Base-by-base conservation (phyloP, 2,888 invertebrate species). In the Catonia carolina region DNA sequence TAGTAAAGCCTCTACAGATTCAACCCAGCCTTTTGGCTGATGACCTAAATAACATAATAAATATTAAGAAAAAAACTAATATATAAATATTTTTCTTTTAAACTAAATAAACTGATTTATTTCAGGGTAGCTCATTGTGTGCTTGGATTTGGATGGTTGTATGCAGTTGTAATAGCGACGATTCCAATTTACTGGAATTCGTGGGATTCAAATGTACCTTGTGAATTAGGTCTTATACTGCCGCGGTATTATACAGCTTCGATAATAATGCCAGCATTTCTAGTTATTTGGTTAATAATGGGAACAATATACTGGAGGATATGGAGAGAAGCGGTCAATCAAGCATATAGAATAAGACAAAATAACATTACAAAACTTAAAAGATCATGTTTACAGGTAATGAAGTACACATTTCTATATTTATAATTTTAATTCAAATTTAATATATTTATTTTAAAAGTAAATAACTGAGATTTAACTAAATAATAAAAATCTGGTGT, bases 141-240 rank as follows among this genome's bases (percentile, higher is more conserved):
- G 52, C 83, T 87, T 70, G 73, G 78, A 47, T 70, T 79, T 58
- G 85, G 83, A 27, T 89, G 88, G 87, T 71, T 79, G 2, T 71
- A 79, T 50, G 83, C 87, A 1, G 75, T 83, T 22, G 73, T 79
- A 61, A 75, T 87, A 61, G 83, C 86, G 61, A 78, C 80, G 56
- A 78, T 86, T 56, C 86, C 87, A 1, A 76, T 85, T 62, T 84
- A 86, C 71, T 89, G 87, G 87, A 89, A 89, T 72, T 81, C 81
- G 63, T 89, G 85, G 83, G 74, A 77, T 20, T 75, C 75, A 7
- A 78, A 78, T 10, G 69, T 75, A 56, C 71, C 75, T 37, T 88
- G 88, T 69, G 85, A 86, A 69, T 79, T 87, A 70, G 81, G 63
- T 18, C 60, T 59, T 36, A 61, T 62, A 55, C 71, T 8, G 35